These are phyloP conservation scores for Sebastes variabilis DNA, from an alignment of 2,797 vertebrate species.

Conservation along the genomic window DNA sequence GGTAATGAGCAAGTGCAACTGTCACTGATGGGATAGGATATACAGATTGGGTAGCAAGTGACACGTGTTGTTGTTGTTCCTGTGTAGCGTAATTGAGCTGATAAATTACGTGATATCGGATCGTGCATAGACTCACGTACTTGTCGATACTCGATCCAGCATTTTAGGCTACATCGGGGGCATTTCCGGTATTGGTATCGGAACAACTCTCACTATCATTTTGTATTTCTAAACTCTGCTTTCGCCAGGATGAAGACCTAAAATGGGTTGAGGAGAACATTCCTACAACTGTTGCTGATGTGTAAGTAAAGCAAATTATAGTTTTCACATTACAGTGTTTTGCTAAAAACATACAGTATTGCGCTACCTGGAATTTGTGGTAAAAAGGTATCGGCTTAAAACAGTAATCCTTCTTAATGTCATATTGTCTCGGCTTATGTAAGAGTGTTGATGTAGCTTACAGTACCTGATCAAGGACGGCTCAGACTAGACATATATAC, in stretches of 20 bases:
- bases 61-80: not conserved
- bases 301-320: conserved; percentile 83
- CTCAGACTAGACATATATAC: not conserved
- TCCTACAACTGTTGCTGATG: conserved; percentile 93
- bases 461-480: not conserved
- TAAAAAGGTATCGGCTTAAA: not conserved
- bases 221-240: not conserved
- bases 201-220: no score
- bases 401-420: not conserved
- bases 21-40: no score
- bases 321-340: not conserved
- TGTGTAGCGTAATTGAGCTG: not conserved
- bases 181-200: not conserved
- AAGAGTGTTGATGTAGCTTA: not conserved
- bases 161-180: not conserved
- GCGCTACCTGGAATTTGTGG: not conserved
- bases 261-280: conserved; percentile 98
- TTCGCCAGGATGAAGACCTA: conserved; percentile 90
- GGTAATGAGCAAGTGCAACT: no score
- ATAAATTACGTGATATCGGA: not conserved
- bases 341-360: not conserved
- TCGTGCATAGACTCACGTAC: not conserved
- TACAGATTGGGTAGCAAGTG: no score
- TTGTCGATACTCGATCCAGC: not conserved
- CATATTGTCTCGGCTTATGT: not conserved